Conservation (phyloP, 2,888 invertebrate species). For the Drosophila incognita region DNA sequence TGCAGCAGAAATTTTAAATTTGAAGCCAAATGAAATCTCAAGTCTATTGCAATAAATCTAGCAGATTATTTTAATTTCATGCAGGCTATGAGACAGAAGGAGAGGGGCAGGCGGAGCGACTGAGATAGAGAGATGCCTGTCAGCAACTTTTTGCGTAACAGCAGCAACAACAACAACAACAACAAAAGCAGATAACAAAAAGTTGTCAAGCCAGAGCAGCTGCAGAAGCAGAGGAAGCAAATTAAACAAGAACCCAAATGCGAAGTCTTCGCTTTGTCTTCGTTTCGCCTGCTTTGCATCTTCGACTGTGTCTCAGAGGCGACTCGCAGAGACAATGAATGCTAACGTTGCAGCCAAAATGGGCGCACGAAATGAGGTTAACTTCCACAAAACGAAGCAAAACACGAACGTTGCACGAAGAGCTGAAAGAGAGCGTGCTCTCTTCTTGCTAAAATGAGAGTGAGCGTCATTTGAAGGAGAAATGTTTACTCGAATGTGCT, state of each 20-base stretch:
- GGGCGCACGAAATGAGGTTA: constrained; percentile 60
- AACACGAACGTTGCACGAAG: constrained; percentile 8
- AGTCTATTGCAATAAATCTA: constrained; percentile 69
- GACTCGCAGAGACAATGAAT: constrained; percentile 46
- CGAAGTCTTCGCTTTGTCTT: not conserved
- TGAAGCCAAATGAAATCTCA: not conserved
- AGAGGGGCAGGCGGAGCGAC: not conserved
- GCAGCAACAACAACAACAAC: constrained; percentile 12
- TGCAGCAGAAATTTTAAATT: not conserved
- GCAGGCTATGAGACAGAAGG: constrained; percentile 64
- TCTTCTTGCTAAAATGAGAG: not conserved
- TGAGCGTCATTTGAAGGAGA: not conserved
- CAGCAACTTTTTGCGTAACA: constrained; percentile 72
- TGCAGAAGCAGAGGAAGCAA: constrained; percentile 9
- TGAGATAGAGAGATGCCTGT: constrained; percentile 62
- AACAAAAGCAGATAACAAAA: constrained; percentile 57
- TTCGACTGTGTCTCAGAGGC: constrained; percentile 7
- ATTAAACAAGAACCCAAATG: constrained; percentile 10
- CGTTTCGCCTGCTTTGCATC: constrained; percentile 4
- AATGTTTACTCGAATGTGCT: constrained; percentile 15
- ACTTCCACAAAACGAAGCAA: constrained; percentile 57
- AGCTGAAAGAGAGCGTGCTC: constrained; percentile 4
- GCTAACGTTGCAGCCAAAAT: constrained; percentile 37
- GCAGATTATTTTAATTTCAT: constrained; percentile 79
- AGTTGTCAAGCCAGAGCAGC: constrained; percentile 44